A percentile compares a stretch with the other conserved stretches of the same genome.
Conservation (phyloP, 2,888 invertebrate species). For the Lycophotia porphyrea region DNA sequence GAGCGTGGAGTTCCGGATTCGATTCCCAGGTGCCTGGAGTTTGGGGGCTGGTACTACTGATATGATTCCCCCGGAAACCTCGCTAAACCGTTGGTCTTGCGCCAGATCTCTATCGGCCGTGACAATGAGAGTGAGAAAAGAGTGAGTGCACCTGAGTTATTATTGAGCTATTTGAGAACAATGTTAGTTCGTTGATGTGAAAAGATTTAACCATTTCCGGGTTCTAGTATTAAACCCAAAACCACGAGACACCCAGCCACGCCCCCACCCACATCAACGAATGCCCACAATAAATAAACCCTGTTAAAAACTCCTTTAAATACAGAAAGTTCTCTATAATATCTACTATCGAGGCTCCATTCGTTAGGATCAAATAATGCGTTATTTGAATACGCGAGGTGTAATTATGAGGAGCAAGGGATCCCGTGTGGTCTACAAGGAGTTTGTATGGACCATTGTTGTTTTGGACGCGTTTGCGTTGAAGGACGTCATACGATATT, state of each 20-base stretch:
- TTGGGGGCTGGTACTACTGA: neutral
- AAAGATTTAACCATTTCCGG: constrained; percentile 14
- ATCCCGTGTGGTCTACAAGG: constrained; percentile 73
- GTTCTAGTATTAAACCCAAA: neutral
- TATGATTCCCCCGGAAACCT: neutral
- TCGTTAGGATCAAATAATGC: constrained; percentile 61
- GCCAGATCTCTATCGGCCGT: neutral
- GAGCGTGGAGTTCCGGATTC: neutral
- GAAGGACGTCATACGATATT: neutral
- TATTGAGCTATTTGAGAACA: neutral
- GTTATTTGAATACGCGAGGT: constrained; percentile 47
- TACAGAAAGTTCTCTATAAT: constrained; percentile 23
- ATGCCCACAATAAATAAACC: constrained; percentile 32
- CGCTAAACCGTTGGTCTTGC: neutral
- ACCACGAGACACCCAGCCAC: constrained; percentile 23
- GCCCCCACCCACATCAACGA: constrained; percentile 40
- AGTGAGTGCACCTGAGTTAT: neutral
- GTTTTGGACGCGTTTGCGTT: constrained; percentile 68
- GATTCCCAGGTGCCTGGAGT: neutral
- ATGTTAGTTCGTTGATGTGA: neutral
- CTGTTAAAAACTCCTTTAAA: constrained; percentile 33
- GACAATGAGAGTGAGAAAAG: neutral
- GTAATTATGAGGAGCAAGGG: constrained; percentile 65
- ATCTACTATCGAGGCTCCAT: constrained; percentile 55
- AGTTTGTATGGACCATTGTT: constrained; percentile 83